Evolutionary conservation across 2,113 vertebrate species (phyloP).

Genomic region (Aix galericulata): DNA sequence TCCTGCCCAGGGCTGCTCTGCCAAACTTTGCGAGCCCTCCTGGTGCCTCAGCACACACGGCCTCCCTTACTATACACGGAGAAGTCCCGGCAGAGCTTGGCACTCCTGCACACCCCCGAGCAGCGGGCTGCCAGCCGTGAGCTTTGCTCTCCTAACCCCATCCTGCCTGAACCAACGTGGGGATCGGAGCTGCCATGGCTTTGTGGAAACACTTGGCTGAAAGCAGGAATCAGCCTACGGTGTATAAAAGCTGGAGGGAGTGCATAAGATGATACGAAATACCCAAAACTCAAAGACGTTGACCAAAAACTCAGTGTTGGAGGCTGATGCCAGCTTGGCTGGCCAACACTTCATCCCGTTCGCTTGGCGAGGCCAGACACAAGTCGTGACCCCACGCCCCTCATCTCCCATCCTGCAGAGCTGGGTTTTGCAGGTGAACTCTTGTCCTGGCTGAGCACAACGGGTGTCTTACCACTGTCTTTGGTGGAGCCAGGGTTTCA

Average conservation of each 20-base stretch:
- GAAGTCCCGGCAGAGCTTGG: background rate
- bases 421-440: background rate
- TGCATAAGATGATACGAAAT: background rate
- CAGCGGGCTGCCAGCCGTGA: background rate
- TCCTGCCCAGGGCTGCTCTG: background rate
- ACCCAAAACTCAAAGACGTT: background rate
- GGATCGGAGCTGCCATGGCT: background rate
- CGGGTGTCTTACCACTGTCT: accelerated
- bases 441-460: accelerated
- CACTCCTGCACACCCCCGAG: accelerated
- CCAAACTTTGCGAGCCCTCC: background rate
- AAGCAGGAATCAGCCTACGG: background rate
- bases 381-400: background rate
- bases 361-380: background rate
- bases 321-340: background rate
- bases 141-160: background rate
- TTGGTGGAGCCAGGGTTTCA: constrained; percentile 4
- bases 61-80: no score
- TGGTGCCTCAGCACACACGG: background rate
- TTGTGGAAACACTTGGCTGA: background rate
- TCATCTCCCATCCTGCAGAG: background rate
- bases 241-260: background rate
- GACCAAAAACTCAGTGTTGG: accelerated
- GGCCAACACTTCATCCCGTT: background rate
- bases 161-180: background rate